Evolutionary conservation across 2,797 vertebrate species (phyloP).

Genomic region (Anisognathus igniventris): DNA sequence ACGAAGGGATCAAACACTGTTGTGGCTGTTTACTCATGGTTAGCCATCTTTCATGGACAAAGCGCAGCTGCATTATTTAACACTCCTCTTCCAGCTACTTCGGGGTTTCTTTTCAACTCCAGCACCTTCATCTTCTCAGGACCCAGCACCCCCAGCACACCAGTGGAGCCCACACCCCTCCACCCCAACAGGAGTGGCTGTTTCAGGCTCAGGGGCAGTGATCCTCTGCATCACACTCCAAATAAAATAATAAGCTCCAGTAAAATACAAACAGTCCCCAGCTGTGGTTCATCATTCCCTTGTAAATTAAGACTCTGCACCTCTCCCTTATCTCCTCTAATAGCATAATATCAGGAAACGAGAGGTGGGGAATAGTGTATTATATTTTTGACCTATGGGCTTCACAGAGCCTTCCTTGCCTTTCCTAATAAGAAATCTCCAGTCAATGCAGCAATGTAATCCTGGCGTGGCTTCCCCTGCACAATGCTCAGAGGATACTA

Average conservation of each 20-base stretch:
- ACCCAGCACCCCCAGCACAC: not conserved
- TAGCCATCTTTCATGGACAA: slow-evolving; percentile 65
- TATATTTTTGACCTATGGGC: slow-evolving; percentile 58
- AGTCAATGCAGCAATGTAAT: slow-evolving; percentile 34
- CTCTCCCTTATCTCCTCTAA: slow-evolving; percentile 59
- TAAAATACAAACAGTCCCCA: slow-evolving; percentile 49
- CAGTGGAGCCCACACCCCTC: not conserved
- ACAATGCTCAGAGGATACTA: slow-evolving; percentile 50
- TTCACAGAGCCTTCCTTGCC: slow-evolving; percentile 11
- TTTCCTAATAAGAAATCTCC: slow-evolving; percentile 45
- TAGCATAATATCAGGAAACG: slow-evolving; percentile 26
- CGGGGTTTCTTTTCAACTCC: not conserved
- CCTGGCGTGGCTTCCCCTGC: slow-evolving; percentile 29
- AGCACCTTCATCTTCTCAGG: not conserved
- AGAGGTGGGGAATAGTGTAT: slow-evolving; percentile 39
- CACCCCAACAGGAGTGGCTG: not conserved
- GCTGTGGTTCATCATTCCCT: slow-evolving; percentile 25
- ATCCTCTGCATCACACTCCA: not conserved
- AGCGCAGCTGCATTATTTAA: slow-evolving; percentile 54
- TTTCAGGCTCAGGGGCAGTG: not conserved
- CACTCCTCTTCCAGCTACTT: slow-evolving; percentile 37
- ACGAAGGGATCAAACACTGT: slow-evolving; percentile 68
- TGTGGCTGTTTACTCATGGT: slow-evolving; percentile 69
- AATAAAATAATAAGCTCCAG: slow-evolving; percentile 52
- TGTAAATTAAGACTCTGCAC: slow-evolving; percentile 64